Percentiles rank a stretch among this genome's conserved stretches.
These are phyloP conservation scores for Pontoporia blainvillei DNA, from an alignment of 2,113 vertebrate species.

Conservation along the genomic window DNA sequence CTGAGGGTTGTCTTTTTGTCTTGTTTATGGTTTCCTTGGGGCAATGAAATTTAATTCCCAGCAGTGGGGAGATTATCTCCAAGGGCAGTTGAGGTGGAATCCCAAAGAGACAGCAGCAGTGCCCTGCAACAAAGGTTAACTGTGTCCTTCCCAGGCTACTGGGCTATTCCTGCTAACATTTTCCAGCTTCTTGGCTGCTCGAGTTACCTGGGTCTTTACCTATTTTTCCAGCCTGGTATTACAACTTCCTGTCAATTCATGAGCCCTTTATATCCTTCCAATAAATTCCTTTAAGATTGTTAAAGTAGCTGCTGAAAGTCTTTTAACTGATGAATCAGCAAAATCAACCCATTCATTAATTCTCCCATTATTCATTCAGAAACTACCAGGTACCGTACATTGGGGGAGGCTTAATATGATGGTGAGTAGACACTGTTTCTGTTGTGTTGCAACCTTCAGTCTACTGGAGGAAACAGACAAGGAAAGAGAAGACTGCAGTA, in stretches of 20 bases:
- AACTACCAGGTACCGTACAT: not conserved
- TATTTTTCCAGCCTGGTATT: not conserved
- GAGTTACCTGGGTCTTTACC: not conserved
- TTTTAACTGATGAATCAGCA: constrained; percentile 6
- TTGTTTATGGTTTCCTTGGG: not conserved
- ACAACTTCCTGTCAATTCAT: not conserved
- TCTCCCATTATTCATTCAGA: not conserved
- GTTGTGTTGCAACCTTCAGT: not conserved
- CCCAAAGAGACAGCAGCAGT: not conserved
- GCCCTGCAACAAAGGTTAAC: not conserved
- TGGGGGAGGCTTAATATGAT: not conserved
- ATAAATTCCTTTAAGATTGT: not conserved
- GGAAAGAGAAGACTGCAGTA: not conserved
- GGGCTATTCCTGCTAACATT: not conserved
- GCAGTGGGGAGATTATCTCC: not conserved
- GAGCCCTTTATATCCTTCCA: not conserved
- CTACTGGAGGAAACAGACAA: not conserved
- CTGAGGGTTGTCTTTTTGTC: no score
- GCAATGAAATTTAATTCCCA: constrained; percentile 1
- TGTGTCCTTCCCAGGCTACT: not conserved
- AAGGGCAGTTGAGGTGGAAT: not conserved
- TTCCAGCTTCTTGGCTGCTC: not conserved
- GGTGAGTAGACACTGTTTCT: not conserved
- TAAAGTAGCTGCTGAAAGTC: not conserved
- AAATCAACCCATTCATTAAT: not conserved